A percentile compares a stretch with the other conserved stretches of the same genome.
These are phyloP conservation scores for Hipparchia semele DNA, from an alignment of 2,888 invertebrate species.

Conservation along the genomic window DNA sequence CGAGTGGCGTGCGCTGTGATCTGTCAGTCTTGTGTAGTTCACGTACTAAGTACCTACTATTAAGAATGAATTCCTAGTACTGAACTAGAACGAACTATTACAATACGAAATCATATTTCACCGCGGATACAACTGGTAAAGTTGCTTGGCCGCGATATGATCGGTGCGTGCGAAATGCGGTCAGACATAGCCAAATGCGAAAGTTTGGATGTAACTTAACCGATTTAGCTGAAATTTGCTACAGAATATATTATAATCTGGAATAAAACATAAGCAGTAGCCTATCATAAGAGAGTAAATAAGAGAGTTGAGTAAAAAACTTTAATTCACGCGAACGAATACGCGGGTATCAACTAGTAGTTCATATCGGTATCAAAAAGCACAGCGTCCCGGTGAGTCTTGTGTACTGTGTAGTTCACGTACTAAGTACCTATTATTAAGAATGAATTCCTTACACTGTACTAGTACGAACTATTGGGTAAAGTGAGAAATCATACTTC, in stretches of 20 bases:
- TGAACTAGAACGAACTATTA: neutral
- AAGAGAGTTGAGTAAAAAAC: no score
- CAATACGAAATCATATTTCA: conserved; percentile 39
- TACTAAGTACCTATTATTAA: neutral
- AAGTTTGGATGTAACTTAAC: no score
- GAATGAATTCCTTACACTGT: neutral
- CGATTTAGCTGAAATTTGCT: no score
- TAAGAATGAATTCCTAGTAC: neutral
- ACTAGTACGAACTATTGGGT: neutral
- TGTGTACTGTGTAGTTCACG: conserved; percentile 34
- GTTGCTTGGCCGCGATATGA: conserved; percentile 40
- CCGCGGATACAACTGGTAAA: conserved; percentile 35
- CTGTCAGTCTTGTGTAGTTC: no score
- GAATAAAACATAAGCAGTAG: no score
- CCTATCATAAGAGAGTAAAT: no score
- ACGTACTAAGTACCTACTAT: conserved; percentile 36
- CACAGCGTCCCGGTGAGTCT: no score
- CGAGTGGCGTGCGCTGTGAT: conserved; percentile 50
- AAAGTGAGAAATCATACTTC: conserved; percentile 24
- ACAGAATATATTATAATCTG: no score
- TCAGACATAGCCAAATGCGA: no score
- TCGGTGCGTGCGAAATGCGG: conserved; percentile 42
- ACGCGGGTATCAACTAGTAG: no score
- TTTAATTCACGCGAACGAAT: no score
- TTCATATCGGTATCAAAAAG: no score